Evolutionary conservation across 2,888 invertebrate species (phyloP).

Genomic region (Agonopterix alstromeriana): DNA sequence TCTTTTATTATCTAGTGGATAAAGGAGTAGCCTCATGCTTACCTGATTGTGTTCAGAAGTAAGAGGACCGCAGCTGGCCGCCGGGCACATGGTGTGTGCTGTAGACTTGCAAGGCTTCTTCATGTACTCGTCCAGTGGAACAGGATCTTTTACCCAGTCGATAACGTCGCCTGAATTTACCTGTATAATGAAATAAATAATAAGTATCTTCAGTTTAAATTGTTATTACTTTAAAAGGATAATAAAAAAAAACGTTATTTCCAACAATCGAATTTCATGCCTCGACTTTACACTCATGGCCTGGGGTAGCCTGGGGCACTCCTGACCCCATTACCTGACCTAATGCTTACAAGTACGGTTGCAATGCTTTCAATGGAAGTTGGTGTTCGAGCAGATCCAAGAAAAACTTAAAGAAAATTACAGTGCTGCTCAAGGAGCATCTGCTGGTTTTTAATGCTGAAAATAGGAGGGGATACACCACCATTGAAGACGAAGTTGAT

Average conservation of each 20-base stretch:
- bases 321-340: too few relatives aligned
- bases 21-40: conserved; percentile 4
- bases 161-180: conserved; percentile 58
- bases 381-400: too few relatives aligned
- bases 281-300: too few relatives aligned
- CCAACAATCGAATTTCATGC: too few relatives aligned
- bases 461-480: too few relatives aligned
- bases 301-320: too few relatives aligned
- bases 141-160: conserved; percentile 73
- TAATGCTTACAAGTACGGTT: too few relatives aligned
- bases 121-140: conserved; percentile 41
- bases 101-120: conserved; percentile 18
- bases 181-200: conserved; percentile 22
- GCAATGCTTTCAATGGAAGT: too few relatives aligned
- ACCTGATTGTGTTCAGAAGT: conserved; percentile 27
- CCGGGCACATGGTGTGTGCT: conserved; percentile 12
- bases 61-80: conserved; percentile 27
- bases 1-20: conserved; percentile 32
- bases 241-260: not conserved
- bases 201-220: not conserved
- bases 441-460: too few relatives aligned
- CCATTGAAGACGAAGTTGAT: too few relatives aligned
- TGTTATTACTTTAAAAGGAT: not conserved
- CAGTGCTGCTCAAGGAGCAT: too few relatives aligned
- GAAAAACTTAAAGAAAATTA: too few relatives aligned